phyloP scores from a whole-genome alignment of 2,113 vertebrate genomes.

The Actinemys pallida region DNA sequence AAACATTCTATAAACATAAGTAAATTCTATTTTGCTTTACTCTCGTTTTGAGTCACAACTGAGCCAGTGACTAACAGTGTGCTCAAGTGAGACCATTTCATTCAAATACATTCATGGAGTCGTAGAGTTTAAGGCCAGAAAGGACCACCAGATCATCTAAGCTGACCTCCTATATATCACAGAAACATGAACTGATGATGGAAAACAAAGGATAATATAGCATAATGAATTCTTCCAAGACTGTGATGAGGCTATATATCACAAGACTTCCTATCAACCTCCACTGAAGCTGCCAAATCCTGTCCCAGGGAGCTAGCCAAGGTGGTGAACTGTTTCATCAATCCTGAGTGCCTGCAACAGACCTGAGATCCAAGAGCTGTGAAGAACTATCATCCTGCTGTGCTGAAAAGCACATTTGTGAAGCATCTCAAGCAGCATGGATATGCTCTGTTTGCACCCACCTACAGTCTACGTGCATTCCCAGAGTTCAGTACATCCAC shows the following conservation, averaged over 20 bases:
- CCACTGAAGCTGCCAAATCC: not conserved
- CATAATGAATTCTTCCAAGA: not conserved
- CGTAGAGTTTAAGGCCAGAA: not conserved
- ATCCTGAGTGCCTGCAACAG: not conserved
- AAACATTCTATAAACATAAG: constrained; percentile 19
- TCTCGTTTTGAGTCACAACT: not conserved
- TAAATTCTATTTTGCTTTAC: constrained; percentile 37
- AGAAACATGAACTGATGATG: not conserved
- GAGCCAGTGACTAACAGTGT: not conserved
- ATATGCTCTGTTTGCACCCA: not conserved
- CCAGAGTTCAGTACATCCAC: not conserved
- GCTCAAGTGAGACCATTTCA: not conserved
- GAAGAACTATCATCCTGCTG: not conserved
- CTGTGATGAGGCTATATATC: not conserved
- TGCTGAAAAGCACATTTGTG: not conserved
- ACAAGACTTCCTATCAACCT: not conserved
- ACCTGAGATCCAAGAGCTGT: not conserved
- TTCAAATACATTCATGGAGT: not conserved
- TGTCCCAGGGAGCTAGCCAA: not conserved
- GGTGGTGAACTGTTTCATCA: not conserved
- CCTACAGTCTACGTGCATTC: not conserved
- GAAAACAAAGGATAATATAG: not conserved
- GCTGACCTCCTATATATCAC: not conserved
- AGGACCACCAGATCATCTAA: not conserved
- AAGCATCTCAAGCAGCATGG: not conserved